Conservation (phyloP, 2,113 vertebrate species). For the Oncorhynchus gorbuscha region DNA sequence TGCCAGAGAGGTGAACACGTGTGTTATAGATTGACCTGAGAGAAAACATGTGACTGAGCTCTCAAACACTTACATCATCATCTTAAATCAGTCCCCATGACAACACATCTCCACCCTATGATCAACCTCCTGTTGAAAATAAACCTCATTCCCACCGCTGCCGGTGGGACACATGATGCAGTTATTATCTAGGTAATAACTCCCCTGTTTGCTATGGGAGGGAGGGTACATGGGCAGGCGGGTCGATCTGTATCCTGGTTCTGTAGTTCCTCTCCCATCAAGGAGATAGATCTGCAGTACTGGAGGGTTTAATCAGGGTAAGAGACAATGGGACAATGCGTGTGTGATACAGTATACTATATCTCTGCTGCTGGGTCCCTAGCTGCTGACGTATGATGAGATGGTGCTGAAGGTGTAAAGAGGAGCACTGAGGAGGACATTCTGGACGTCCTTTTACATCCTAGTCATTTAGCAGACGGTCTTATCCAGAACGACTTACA, state of each 20-base stretch:
- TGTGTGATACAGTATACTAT: background rate
- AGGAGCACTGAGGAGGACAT: background rate
- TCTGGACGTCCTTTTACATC: too few relatives aligned
- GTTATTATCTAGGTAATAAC: conserved; percentile 5
- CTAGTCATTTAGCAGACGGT: too few relatives aligned
- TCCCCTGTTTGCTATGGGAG: background rate
- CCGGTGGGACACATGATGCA: background rate
- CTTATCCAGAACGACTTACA: too few relatives aligned
- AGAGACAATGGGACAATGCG: background rate
- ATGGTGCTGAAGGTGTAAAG: background rate
- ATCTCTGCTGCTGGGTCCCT: background rate
- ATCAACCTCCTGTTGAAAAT: background rate
- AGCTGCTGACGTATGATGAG: background rate
- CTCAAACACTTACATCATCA: too few relatives aligned
- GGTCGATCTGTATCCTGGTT: background rate
- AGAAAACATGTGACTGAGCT: background rate
- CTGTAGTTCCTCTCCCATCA: background rate
- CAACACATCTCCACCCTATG: background rate
- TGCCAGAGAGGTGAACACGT: background rate
- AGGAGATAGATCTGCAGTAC: background rate
- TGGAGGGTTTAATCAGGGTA: conserved; percentile 16
- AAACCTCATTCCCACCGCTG: background rate
- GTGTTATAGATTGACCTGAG: background rate
- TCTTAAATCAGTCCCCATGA: background rate
- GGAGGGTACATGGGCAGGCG: background rate